Evolutionary conservation across 2,888 invertebrate genomes (phyloP).

Genomic region (Kryphioiulus occultus): DNA sequence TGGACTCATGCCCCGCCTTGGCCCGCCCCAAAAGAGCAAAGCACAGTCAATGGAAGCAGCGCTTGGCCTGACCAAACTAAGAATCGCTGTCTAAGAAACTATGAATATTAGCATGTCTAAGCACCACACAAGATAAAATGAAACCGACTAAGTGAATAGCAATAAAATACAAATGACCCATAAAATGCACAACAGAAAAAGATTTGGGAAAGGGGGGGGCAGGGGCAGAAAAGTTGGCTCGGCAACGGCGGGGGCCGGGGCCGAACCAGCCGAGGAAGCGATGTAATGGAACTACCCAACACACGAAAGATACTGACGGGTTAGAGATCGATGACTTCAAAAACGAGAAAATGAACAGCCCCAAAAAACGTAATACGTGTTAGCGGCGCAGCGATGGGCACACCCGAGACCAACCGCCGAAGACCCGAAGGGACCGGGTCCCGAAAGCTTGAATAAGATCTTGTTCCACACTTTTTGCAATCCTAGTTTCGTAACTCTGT

Average conservation of each 20-base stretch:
- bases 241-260: neutral
- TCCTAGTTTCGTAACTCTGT: neutral
- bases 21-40: neutral
- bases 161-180: conserved; percentile 40
- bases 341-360: conserved; percentile 38
- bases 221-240: neutral
- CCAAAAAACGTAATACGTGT: conserved; percentile 24
- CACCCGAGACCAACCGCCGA: neutral
- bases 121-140: conserved; percentile 40
- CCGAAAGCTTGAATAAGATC: neutral
- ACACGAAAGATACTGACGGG: conserved; percentile 34
- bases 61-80: conserved; percentile 27
- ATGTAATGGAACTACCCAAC: conserved; percentile 18
- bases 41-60: conserved; percentile 27
- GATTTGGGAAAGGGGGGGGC: neutral
- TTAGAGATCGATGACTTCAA: conserved; percentile 35
- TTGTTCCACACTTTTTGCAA: neutral
- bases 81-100: conserved; percentile 9
- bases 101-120: conserved; percentile 32
- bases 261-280: conserved; percentile 20
- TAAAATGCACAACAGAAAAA: conserved; percentile 39
- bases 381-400: neutral
- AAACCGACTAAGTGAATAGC: conserved; percentile 38
- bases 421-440: neutral
- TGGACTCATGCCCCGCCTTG: neutral